Evolutionary conservation across 1,140 invertebrate genomes (phyloP).

Genomic region (Plodia interpunctella): DNA sequence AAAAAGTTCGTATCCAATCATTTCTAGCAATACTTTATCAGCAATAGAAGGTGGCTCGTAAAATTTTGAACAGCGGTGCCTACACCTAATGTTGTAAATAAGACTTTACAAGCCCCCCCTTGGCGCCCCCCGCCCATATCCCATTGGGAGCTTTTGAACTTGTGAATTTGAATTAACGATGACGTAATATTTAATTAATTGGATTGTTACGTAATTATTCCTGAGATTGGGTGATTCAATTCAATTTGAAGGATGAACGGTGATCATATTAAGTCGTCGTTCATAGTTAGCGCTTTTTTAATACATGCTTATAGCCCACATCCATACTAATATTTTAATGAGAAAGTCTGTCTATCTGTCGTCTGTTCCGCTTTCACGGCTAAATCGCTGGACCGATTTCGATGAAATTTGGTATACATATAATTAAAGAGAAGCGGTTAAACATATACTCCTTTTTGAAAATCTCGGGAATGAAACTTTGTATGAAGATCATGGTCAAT

Average conservation of each 20-base stretch:
- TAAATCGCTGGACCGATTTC: too few relatives aligned
- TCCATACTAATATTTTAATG: too few relatives aligned
- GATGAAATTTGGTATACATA: too few relatives aligned
- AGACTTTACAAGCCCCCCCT: constrained; percentile 29
- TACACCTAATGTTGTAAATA: constrained; percentile 29
- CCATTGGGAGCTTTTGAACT: constrained; percentile 10
- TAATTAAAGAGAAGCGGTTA: too few relatives aligned
- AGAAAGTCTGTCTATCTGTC: too few relatives aligned
- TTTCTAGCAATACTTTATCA: not conserved
- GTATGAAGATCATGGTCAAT: too few relatives aligned
- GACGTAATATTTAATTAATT: constrained; percentile 16
- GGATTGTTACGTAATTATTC: constrained; percentile 7
- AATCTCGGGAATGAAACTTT: too few relatives aligned
- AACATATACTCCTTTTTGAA: too few relatives aligned
- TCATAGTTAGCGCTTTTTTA: too few relatives aligned
- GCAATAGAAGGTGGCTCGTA: constrained; percentile 17
- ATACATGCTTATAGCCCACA: too few relatives aligned
- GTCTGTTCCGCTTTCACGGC: too few relatives aligned
- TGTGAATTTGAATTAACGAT: constrained; percentile 11
- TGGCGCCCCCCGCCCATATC: not conserved
- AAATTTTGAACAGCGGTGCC: constrained; percentile 32
- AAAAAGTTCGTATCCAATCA: not conserved
- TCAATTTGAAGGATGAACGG: not conserved
- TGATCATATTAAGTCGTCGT: too few relatives aligned
- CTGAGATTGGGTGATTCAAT: not conserved